A percentile compares a stretch with the other conserved stretches of the same genome.
phyloP scores from a whole-genome alignment of 2,797 vertebrate genomes.

The Cynopterus sphinx region DNA sequence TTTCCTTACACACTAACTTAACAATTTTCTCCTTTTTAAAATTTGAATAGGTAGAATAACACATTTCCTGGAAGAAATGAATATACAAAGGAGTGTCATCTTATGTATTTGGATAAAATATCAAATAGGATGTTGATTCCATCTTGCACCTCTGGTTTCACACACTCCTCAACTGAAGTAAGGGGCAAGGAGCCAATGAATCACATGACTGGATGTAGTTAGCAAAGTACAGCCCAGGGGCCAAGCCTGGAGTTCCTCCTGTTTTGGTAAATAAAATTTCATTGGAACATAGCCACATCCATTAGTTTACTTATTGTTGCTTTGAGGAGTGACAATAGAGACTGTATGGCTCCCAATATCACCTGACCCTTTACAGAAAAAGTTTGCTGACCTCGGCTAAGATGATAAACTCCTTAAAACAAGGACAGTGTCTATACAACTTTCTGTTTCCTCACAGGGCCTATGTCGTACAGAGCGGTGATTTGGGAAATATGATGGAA shows the following conservation, averaged over 20 bases:
- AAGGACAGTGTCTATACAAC: neutral
- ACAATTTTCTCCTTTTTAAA: neutral
- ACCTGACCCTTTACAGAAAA: neutral
- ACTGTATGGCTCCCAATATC: neutral
- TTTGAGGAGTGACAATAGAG: neutral
- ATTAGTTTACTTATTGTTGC: neutral
- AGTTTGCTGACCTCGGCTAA: neutral
- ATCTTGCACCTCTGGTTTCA: neutral
- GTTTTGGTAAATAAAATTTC: slow-evolving; percentile 37
- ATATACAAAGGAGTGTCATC: neutral
- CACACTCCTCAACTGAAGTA: neutral
- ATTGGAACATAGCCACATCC: neutral
- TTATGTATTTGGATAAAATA: neutral
- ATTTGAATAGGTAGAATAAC: neutral
- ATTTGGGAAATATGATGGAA: neutral
- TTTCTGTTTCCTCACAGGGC: neutral
- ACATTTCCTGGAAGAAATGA: neutral
- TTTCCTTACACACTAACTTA: neutral
- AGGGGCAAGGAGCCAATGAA: neutral
- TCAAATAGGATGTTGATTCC: neutral
- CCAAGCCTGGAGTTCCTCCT: neutral
- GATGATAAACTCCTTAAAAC: neutral
- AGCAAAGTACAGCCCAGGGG: neutral
- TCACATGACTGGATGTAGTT: neutral
- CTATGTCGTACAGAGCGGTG: neutral